Evolutionary conservation across 2,113 vertebrate species (phyloP), one percentile per base, ranked within the genome.

Genomic region (Chlamydotis undulata): DNA sequence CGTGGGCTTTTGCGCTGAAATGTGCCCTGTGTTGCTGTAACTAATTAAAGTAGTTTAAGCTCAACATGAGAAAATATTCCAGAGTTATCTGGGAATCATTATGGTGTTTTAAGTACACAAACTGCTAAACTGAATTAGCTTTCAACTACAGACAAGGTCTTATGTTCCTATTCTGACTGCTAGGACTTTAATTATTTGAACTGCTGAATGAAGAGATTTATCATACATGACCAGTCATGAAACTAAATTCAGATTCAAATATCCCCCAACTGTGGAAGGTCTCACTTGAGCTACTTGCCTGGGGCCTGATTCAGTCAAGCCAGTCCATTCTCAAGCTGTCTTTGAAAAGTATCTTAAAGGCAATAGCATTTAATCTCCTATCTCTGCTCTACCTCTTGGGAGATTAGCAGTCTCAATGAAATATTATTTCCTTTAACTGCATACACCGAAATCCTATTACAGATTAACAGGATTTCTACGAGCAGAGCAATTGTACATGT

Each of bases 351-450:
- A 87, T 52, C 37, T 83, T 64, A 71, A 85, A 61, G 49, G 55
- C 60, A 61, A 49, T 26, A 89, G 19, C 5, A 19, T 77, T 92
- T 84, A 75, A 64, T 74, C 65, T 94, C 87, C 21, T 53, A 10
- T 82, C 41, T 77, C 57, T 92, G 45, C 57, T 93, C 43, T 79
- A 19, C 16, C 59, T 60, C 45, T 37, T 64, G 45, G 43, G 56
- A 96, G 75, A 96, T 81, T 50, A 95, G 43, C 50, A 83, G 68
- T 49, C 69, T 65, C 14, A 23, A 33, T 61, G 16, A 96, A 94
- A 94, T 52, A 79, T 16, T 78, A 21, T 63, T 81, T 83, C 5
- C 3, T 59, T 77, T 75, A 70, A 75, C 49, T 77, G 67, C 29
- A 81, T 18, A 69, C 7, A n/a, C n/a, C 70, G 83, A 91, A 92